Base-by-base conservation (phyloP, 2,797 vertebrate species). In the Phoebastria nigripes region DNA sequence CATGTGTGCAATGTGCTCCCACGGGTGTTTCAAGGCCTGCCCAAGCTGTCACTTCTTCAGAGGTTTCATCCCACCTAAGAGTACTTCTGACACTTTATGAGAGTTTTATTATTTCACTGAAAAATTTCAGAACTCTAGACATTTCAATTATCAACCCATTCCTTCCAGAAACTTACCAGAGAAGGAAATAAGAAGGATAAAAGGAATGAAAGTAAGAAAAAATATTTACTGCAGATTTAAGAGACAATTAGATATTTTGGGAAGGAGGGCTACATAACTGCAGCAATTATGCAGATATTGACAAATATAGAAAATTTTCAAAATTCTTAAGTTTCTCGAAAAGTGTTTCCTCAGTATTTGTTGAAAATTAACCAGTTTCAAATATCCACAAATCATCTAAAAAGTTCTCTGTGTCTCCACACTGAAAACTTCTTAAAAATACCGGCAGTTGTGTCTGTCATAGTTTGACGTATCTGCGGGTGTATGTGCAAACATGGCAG, bases 401-500 rank as follows among this genome's bases (percentile, higher is more conserved):
- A 58, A 80, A 56, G 11, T 46, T 77, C 28, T 33, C 46, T 13
- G 17, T 31, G 39, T 41, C 19, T 90, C 35, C 24, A 15, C 16
- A 70, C 0, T 22, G 62, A 74, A 91, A 89, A 55, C 22, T 9
- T 47, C 37, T 65, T 69, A 8, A 69, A 93, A 83, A 80, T 49
- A 31, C 16, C 2, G 1, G 3, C 31, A 51, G 49, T 24, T 69
- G 11, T 37, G 25, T 42, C 82, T 63, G n/a, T 26, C 66, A 28
- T 25, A 52, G 39, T 52, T 58, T 35, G n/a, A 71, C 1, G 2
- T 21, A 41, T 2, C 10, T n/a, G n/a, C 1, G 2, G 39, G 44
- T 24, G 3, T 11, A 55, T 39, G 55, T 44, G 56, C 55, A 87
- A 78, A 70, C 4, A 28, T 3, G 13, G 15, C 37, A 59, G 14